Evolutionary conservation across 2,113 vertebrate species (phyloP), one percentile per base, ranked within the genome.

Genomic region (Myrmecobius fasciatus): DNA sequence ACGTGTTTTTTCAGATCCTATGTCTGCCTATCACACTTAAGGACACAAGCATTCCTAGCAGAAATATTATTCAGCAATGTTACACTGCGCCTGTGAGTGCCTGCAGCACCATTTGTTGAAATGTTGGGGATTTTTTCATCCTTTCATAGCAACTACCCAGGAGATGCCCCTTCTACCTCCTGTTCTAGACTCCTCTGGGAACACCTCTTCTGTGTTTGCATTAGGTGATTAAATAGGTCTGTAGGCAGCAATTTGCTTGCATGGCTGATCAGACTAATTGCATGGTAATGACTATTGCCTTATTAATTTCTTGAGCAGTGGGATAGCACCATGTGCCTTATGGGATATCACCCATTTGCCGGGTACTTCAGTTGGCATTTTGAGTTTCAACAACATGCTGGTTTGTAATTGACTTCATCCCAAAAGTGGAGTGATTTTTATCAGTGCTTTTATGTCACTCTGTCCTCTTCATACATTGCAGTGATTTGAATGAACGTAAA

Each of bases 241-340:
- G 2, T 25, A 89, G 52, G 53, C 90, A 54, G 91, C 83, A 91
- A 56, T 95, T 96, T 92, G 47, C 89, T 47, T 91, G 31, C 22
- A 36, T 52, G 67, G 8, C 0, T 96, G 51, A 91, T 95, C 88
- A 95, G 60, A 94, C 75, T 88, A 94, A 95, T 48, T 92, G 75
- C 91, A 53, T 52, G 9, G 46, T 52, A 97, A 54, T 56, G 49
- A 88, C 10, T 89, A 31, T 31, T 1, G 89, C 97, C 90, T 47
- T 51, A 17, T 43, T 90, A 0, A 28, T 92, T 46, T 83, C 3
- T 6, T 53, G 91, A 60, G 22, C 83, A 49, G 49, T 22, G 12
- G 36, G n/a, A 36, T 46, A 31, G 88, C 48, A 43, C 48, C 17
- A 25, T 12, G 14, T 89, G 92, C 49, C 53, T 46, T 46, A 43